These are phyloP conservation scores for Climacteris rufus DNA, from an alignment of 2,113 vertebrate species.

Conservation along the genomic window DNA sequence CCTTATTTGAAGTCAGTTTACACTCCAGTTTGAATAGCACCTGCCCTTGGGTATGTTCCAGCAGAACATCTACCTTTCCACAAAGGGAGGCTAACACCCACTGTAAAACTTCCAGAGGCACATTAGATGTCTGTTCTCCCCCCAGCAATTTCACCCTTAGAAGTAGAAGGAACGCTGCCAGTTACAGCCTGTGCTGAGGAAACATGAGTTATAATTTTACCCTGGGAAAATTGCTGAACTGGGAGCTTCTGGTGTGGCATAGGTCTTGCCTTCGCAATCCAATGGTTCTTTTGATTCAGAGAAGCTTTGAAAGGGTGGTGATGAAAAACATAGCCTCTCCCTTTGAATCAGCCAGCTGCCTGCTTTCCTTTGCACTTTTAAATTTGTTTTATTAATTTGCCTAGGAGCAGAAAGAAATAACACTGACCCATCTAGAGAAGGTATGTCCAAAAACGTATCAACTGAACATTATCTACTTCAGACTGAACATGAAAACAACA, in stretches of 20 bases:
- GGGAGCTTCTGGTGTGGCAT: constrained; percentile 65
- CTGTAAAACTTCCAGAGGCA: constrained; percentile 66
- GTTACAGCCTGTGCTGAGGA: constrained; percentile 70
- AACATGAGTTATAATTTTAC: constrained; percentile 69
- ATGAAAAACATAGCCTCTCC: constrained; percentile 66
- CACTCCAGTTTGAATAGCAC: constrained; percentile 46
- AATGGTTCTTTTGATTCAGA: constrained; percentile 66
- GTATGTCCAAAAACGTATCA: background rate
- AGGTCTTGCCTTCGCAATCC: constrained; percentile 64
- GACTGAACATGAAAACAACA: background rate
- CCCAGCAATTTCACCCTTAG: constrained; percentile 52
- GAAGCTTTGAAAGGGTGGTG: constrained; percentile 61
- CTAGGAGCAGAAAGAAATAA: constrained; percentile 29
- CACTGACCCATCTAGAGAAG: background rate
- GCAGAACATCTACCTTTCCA: constrained; percentile 54
- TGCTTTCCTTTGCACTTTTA: constrained; percentile 53
- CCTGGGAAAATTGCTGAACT: constrained; percentile 72
- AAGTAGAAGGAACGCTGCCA: constrained; percentile 62
- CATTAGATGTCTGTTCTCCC: constrained; percentile 60
- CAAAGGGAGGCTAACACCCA: constrained; percentile 67
- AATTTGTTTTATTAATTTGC: constrained; percentile 54
- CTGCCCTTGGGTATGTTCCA: constrained; percentile 62
- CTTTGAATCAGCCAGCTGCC: constrained; percentile 53
- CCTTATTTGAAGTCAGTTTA: constrained; percentile 45
- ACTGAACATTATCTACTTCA: background rate